Base-by-base conservation (phyloP, 2,113 vertebrate genomes). In the Emydura subglobosa region DNA sequence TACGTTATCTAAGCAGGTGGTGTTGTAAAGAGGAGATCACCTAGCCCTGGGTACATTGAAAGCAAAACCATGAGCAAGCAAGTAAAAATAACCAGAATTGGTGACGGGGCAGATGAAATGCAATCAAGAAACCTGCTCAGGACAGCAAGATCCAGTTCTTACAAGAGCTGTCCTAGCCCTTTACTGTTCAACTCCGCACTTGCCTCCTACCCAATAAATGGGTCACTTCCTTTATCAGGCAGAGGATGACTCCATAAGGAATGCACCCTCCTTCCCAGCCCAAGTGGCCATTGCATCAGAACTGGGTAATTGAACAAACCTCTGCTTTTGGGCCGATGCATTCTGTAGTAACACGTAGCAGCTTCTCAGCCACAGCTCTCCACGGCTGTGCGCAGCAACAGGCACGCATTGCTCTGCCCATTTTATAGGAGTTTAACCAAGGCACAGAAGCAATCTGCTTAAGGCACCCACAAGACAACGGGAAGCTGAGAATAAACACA, bases 251-350 rank as follows among this genome's bases (percentile, higher is more conserved):
- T 0, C 21, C 82, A 3, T 6, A 2, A 82, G 5, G 34, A 3
- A 82, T 5, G 34, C 57, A 47, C 74, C 29, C 86, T 47, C 89
- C 74, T 42, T 50, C 42, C 25, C 49, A 72, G 5, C 25, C 47
- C 59, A 10, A 2, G 0, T 0, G 1, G 0, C 79, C 89, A 34
- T 39, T 0, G 2, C 14, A 2, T 14, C 1, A 3, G 68, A 55
- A 86, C 10, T 25, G 6, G 27, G 72, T 49, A 81, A 6, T 39
- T 1, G 42, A 51, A 25, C 51, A 8, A 25, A 50, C 13, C 76
- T 50, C 39, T 0, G 1, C 65, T 31, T 13, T 24, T 7, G 72
- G 6, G 74, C 11, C 42, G 27, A 42, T 7, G 39, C 42, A 4
- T 78, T 47, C 74, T 12, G 74, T 2, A 47, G 25, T 27, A 44